phyloP scores from a whole-genome alignment of 1,140 invertebrate genomes.

The Aphelenchoides fujianensis region DNA sequence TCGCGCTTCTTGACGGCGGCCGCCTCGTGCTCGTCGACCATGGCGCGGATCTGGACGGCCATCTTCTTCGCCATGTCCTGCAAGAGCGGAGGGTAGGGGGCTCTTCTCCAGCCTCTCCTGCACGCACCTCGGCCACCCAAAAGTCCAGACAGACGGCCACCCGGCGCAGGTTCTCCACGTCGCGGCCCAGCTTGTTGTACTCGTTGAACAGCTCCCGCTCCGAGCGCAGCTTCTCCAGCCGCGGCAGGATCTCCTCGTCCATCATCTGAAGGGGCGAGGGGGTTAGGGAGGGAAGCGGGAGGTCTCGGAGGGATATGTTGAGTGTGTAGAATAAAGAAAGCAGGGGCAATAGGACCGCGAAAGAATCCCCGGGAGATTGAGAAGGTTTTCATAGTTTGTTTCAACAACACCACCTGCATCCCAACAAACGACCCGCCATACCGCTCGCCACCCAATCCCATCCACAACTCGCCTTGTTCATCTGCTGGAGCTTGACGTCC shows the following conservation, averaged over 20 bases:
- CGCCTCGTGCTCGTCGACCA: neutral
- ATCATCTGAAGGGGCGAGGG: conserved; percentile 60
- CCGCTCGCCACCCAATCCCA: neutral
- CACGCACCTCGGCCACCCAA: neutral
- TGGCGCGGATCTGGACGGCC: neutral
- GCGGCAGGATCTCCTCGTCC: conserved; percentile 82
- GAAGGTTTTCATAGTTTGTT: no score
- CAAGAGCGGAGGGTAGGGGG: neutral
- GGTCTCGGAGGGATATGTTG: no score
- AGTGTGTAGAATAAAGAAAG: neutral
- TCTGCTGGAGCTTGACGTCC: conserved; percentile 81
- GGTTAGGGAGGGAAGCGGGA: no score
- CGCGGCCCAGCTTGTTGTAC: conserved; percentile 79
- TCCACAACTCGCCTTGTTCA: conserved; percentile 74
- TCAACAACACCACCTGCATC: no score
- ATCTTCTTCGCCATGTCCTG: conserved; percentile 17
- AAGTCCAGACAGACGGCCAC: conserved; percentile 41
- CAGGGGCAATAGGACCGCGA: neutral
- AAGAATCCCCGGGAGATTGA: no score
- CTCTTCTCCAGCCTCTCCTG: conserved; percentile 7
- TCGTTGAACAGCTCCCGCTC: conserved; percentile 81
- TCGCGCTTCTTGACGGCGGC: neutral
- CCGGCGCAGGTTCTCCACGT: conserved; percentile 76
- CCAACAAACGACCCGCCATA: no score
- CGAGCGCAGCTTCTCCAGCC: conserved; percentile 78